phyloP scores from a whole-genome alignment of 2,113 vertebrate species.

The Mungos mungo region DNA sequence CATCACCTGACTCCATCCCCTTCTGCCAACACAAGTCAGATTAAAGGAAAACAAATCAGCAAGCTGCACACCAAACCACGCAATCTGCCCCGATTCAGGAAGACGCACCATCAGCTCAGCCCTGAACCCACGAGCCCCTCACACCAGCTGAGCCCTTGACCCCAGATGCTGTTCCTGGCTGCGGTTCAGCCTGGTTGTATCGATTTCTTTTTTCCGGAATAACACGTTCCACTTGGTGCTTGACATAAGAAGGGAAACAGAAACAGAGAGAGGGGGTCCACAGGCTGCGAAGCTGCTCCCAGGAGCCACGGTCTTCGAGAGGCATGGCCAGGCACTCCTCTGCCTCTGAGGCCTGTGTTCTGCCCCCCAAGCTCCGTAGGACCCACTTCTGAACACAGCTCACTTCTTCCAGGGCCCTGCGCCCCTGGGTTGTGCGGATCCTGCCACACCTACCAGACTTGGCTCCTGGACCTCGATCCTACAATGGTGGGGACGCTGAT shows the following conservation, averaged over 20 bases:
- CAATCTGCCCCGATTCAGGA: neutral
- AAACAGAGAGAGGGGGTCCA: neutral
- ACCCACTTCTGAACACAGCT: neutral
- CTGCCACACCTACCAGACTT: neutral
- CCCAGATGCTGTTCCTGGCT: neutral
- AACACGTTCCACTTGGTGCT: neutral
- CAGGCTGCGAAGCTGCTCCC: neutral
- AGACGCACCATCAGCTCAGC: accelerated
- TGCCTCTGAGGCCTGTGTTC: neutral
- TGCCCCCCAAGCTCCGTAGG: accelerated
- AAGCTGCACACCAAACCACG: neutral
- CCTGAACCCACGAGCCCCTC: neutral
- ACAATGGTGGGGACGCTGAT: neutral
- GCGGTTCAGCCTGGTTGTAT: neutral
- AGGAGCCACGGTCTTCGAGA: neutral
- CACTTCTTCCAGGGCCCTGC: neutral
- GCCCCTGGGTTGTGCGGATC: neutral
- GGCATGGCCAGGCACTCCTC: neutral
- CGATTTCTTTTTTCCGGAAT: neutral
- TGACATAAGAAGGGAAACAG: neutral
- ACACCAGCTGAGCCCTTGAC: neutral
- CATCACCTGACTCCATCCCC: neutral
- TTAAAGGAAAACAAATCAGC: neutral
- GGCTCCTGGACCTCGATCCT: neutral
- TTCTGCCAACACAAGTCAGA: neutral